Evolutionary conservation across 2,113 vertebrate genomes (phyloP).

Genomic region (Litocranius walleri): DNA sequence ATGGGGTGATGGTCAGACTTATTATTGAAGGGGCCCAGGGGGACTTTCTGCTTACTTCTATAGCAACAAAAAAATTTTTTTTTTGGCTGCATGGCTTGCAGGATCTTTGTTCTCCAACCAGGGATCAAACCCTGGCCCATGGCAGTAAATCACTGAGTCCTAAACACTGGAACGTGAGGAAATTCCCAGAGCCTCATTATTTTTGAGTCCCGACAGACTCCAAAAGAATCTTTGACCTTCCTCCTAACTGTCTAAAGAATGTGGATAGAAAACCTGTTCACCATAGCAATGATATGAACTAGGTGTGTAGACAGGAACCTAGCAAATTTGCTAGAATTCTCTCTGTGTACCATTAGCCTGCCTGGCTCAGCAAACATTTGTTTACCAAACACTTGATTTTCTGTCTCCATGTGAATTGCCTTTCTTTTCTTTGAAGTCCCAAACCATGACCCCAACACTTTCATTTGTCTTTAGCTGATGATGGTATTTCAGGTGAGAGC

Average conservation of each 20-base stretch:
- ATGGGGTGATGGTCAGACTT: neutral
- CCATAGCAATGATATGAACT: neutral
- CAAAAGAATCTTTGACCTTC: neutral
- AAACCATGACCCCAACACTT: neutral
- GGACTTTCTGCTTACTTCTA: neutral
- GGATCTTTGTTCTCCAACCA: neutral
- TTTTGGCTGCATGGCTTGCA: neutral
- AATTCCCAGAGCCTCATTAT: neutral
- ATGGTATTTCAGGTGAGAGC: neutral
- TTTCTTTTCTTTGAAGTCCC: neutral
- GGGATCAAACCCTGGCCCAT: neutral
- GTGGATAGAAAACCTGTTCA: neutral
- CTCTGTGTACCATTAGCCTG: neutral
- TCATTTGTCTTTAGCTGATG: neutral
- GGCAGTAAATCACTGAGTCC: neutral
- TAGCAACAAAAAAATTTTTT: neutral
- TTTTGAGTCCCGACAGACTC: neutral
- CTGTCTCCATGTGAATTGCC: neutral
- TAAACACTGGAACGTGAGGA: neutral
- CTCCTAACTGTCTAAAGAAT: neutral
- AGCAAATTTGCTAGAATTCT: neutral
- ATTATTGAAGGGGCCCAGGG: neutral
- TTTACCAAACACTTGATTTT: neutral
- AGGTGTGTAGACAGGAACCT: neutral
- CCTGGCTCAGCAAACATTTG: neutral